A percentile compares a stretch with the other conserved stretches of the same genome.
Conservation (phyloP, 2,888 invertebrate species). For the Drosophila maculinotata region DNA sequence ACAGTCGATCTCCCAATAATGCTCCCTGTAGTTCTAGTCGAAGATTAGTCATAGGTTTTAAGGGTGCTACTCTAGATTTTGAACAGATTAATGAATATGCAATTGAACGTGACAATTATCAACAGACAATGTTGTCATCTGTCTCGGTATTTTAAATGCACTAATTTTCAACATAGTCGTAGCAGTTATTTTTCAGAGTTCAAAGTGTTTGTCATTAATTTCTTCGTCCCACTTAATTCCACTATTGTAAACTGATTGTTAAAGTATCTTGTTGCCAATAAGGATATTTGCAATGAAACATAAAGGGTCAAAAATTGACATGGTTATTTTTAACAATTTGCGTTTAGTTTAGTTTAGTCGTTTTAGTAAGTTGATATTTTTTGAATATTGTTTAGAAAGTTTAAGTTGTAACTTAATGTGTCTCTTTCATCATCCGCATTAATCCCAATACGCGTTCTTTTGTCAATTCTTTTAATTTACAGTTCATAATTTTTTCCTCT, state of each 20-base stretch:
- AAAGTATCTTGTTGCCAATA: slow-evolving; percentile 2
- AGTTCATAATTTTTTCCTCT: too few species aligned
- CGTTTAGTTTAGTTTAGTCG: too few species aligned
- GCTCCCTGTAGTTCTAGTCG: slow-evolving; percentile 4
- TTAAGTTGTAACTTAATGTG: too few species aligned
- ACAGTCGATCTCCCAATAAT: background rate
- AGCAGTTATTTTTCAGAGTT: background rate
- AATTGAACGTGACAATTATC: background rate
- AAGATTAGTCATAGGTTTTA: slow-evolving; percentile 1
- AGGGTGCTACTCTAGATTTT: slow-evolving; percentile 7
- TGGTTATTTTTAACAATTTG: slow-evolving; percentile 2
- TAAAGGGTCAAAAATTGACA: slow-evolving; percentile 5
- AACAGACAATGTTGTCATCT: too few species aligned
- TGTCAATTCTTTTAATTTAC: too few species aligned
- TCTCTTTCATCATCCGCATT: too few species aligned
- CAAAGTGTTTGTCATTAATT: slow-evolving; percentile 1
- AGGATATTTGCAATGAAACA: background rate
- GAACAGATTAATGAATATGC: background rate
- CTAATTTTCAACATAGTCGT: background rate
- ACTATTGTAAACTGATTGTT: slow-evolving; percentile 4
- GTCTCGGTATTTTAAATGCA: background rate
- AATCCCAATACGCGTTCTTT: too few species aligned
- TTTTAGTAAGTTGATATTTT: too few species aligned
- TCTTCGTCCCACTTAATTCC: slow-evolving; percentile 6
- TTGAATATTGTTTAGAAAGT: too few species aligned